Evolutionary conservation across 2,113 vertebrate species (phyloP), one percentile per base, ranked within the genome.

Genomic region (Pelecanoides urinatrix): DNA sequence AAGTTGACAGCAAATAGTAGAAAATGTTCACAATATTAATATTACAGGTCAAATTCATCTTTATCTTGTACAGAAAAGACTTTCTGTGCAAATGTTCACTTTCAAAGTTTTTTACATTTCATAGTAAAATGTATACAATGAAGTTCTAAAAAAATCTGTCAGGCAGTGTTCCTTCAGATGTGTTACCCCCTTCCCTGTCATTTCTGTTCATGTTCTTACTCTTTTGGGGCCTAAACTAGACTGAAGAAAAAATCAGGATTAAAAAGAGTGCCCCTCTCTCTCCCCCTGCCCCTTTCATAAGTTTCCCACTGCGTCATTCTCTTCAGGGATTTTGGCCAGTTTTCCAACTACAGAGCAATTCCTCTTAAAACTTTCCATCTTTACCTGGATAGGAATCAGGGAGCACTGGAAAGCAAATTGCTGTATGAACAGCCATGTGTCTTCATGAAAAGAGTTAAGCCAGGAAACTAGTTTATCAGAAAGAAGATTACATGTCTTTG

Each of bases 151-250:
- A 3, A 63, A 76, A 16, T 32, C 9, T 32, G 23, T 12, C 18
- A 44, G 56, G 36, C 32, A 45, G 6, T 66, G 21, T 73, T 92
- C 8, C 30, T 84, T 89, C 22, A 56, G 30, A 10, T 42, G 7
- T 62, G 5, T 44, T 75, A 61, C 1, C 3, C 3, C 4, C 1
- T 0, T 17, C 13, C 36, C 58, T 49, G 18, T 76, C 7, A 22
- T 36, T 91, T 86, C 56, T 56, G 25, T 61, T 89, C 14, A 8
- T 25, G 7, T 61, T 61, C 10, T 77, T 80, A 10, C 40, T 45
- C 12, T 58, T 92, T 66, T 67, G 50, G 11, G 11, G 16, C 3
- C 44, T 92, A 29, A 84, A 52, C 15, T 56, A 53, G 49, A 22
- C 20, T 68, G 34, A 7, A 11, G 56, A 84, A 79, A 21, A 45